Percentiles rank a stretch among this genome's conserved stretches.
Evolutionary conservation across 2,888 invertebrate genomes (phyloP).

Genomic region (Criorhina ranunculi): DNA sequence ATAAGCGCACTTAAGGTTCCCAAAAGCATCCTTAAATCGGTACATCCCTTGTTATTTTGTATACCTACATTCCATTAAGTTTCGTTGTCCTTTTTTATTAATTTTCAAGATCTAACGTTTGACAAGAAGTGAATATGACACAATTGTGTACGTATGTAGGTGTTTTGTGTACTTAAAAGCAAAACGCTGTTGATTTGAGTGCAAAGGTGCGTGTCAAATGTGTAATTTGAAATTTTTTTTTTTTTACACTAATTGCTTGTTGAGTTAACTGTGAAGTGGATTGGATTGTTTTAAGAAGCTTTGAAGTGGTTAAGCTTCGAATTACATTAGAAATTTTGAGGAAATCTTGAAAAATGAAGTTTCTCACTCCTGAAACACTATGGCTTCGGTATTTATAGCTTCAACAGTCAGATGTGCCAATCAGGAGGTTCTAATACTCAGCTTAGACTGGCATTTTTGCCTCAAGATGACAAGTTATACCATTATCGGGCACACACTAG

Average conservation of each 20-base stretch:
- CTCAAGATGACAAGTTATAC: too few species aligned
- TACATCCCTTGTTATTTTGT: conserved; percentile 5
- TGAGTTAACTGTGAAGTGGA: not conserved
- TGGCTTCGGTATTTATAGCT: too few species aligned
- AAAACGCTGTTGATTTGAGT: conserved; percentile 22
- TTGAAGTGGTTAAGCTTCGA: not conserved
- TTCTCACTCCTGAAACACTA: too few species aligned
- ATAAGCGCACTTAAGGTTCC: conserved; percentile 14
- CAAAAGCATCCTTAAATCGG: conserved; percentile 1
- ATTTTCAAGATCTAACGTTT: not conserved
- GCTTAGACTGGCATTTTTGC: too few species aligned
- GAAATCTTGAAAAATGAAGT: too few species aligned
- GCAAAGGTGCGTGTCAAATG: conserved; percentile 10
- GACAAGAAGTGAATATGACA: not conserved
- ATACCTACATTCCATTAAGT: conserved; percentile 4
- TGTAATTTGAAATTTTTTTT: not conserved
- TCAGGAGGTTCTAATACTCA: too few species aligned
- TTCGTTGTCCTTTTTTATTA: not conserved
- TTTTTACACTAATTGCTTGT: not conserved
- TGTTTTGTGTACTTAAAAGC: conserved; percentile 6
- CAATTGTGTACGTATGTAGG: not conserved
- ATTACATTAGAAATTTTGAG: too few species aligned
- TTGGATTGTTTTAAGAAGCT: not conserved
- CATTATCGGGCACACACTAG: too few species aligned
- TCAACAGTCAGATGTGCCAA: too few species aligned